phyloP scores from a whole-genome alignment of 2,113 vertebrate genomes.

The Pseudonaja textilis region DNA sequence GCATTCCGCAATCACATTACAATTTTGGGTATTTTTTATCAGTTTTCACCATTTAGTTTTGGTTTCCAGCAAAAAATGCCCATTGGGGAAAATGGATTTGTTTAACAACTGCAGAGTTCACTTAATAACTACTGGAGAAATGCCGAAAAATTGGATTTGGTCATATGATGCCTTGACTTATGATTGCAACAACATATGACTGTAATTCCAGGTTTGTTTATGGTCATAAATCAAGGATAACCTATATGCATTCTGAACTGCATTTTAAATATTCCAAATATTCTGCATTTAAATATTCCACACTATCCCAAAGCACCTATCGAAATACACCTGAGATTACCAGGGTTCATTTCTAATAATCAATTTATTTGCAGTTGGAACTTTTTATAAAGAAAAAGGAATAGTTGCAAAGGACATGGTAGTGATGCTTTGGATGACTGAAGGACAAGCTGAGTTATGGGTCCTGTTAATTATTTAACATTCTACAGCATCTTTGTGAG shows the following conservation, averaged over 20 bases:
- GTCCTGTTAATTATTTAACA: neutral
- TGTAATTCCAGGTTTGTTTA: neutral
- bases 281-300: too few relatives aligned
- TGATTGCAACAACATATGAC: neutral
- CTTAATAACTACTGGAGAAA: neutral
- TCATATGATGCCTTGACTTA: neutral
- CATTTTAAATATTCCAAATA: neutral
- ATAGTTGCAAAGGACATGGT: neutral
- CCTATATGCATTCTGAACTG: neutral
- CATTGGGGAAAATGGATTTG: neutral
- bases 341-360: neutral
- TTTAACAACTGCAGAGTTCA: neutral
- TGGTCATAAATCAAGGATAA: neutral
- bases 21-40: neutral
- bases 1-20: neutral
- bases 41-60: neutral
- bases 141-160: accelerated
- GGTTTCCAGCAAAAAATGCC: neutral
- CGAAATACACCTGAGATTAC: neutral
- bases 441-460: neutral
- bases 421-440: neutral
- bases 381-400: neutral
- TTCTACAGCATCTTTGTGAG: neutral
- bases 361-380: neutral
- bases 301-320: neutral